Evolutionary conservation across 2,888 invertebrate genomes (phyloP).

Genomic region (Tetragnatha montana): DNA sequence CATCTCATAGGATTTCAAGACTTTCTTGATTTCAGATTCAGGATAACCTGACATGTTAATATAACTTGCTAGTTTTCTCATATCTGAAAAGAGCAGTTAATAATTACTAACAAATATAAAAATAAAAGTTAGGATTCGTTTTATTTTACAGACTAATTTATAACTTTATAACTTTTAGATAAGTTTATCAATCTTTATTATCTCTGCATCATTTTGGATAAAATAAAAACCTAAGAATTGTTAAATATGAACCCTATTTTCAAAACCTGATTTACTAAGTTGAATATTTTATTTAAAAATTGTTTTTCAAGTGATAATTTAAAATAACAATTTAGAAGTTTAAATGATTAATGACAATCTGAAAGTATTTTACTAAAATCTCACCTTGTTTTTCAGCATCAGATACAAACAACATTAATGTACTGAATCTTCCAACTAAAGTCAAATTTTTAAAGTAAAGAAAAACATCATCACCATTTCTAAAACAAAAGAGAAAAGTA

Average conservation of each 20-base stretch:
- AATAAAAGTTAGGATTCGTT: background rate
- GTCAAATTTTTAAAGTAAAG: constrained; percentile 51
- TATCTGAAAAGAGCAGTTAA: constrained; percentile 5
- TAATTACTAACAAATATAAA: background rate
- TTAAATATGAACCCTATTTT: too few species aligned
- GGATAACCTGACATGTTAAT: constrained; percentile 24
- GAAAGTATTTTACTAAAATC: background rate
- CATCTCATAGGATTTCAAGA: constrained; percentile 15
- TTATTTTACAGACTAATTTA: background rate
- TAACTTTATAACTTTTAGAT: too few species aligned
- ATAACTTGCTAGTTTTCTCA: constrained; percentile 5
- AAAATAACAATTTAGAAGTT: too few species aligned
- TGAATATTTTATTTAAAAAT: too few species aligned
- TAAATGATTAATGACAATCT: background rate
- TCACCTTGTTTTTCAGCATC: constrained; percentile 51
- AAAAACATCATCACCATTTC: constrained; percentile 58
- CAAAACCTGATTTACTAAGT: too few species aligned
- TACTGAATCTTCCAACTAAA: constrained; percentile 61
- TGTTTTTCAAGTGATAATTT: too few species aligned
- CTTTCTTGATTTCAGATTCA: constrained; percentile 7
- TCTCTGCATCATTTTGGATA: too few species aligned
- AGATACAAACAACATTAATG: constrained; percentile 59
- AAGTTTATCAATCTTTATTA: too few species aligned
- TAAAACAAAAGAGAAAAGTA: constrained; percentile 4
- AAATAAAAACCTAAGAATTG: too few species aligned